Conservation (phyloP, 2,888 invertebrate species). For the Ophion costatus region DNA sequence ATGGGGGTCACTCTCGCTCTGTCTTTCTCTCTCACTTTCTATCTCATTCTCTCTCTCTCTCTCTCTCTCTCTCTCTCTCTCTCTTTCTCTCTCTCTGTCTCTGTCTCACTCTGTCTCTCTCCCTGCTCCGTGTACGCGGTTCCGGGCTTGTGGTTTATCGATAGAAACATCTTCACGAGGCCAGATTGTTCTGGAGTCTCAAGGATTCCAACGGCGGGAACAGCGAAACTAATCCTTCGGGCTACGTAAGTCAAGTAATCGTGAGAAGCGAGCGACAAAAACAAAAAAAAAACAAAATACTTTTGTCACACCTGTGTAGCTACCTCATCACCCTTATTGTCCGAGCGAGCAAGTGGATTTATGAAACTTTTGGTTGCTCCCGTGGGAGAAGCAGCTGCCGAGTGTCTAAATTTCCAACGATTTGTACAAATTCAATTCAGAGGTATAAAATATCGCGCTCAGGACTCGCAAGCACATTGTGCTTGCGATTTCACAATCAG, state of each 20-base stretch:
- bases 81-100: slow-evolving; percentile 8
- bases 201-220: slow-evolving; percentile 80
- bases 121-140: slow-evolving; percentile 62
- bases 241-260: slow-evolving; percentile 79
- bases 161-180: slow-evolving; percentile 87
- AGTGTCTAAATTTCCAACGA: neutral
- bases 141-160: slow-evolving; percentile 81
- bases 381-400: neutral
- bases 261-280: slow-evolving; percentile 19
- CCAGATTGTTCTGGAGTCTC: slow-evolving; percentile 86
- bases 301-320: neutral
- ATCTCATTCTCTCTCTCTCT: slow-evolving; percentile 35
- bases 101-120: slow-evolving; percentile 37
- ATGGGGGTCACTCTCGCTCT: slow-evolving; percentile 71
- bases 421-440: too few relatives aligned
- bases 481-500: too few relatives aligned
- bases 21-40: slow-evolving; percentile 19
- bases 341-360: neutral
- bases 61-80: neutral
- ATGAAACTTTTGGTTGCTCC: too few relatives aligned
- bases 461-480: too few relatives aligned
- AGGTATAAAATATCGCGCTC: too few relatives aligned
- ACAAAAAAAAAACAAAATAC: slow-evolving; percentile 30
- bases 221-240: slow-evolving; percentile 79
- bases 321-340: neutral